These are phyloP conservation scores for Diaprepes abbreviatus DNA, from an alignment of 2,888 invertebrate species.

Conservation along the genomic window DNA sequence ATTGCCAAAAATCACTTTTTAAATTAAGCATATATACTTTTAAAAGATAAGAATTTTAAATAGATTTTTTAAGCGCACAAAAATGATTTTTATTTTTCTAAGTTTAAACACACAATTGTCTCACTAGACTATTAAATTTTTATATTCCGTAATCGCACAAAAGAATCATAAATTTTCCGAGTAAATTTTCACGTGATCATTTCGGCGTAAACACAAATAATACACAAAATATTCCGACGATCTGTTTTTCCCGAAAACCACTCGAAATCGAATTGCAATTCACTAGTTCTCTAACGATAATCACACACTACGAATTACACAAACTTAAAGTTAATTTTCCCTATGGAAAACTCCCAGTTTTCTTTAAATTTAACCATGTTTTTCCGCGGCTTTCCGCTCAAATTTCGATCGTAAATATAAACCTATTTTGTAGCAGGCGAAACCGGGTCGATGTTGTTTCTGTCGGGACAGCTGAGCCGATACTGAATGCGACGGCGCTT, in stretches of 20 bases:
- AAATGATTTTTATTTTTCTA: background rate
- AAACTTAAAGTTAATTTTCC: background rate
- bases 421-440: constrained; percentile 4
- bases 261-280: background rate
- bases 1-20: constrained; percentile 2
- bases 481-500: constrained; percentile 49
- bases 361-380: constrained; percentile 29
- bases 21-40: background rate
- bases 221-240: constrained; percentile 4
- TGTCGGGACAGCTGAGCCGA: constrained; percentile 46
- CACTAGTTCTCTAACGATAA: background rate
- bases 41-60: background rate
- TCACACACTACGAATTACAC: background rate
- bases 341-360: constrained; percentile 7
- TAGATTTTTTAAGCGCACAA: background rate
- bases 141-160: background rate
- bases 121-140: background rate
- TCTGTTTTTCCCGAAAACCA: background rate
- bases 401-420: constrained; percentile 34
- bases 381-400: constrained; percentile 19
- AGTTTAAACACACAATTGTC: background rate
- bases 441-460: constrained; percentile 43
- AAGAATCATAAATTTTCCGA: background rate
- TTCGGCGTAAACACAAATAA: background rate
- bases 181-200: background rate